phyloP scores from a whole-genome alignment of 2,113 vertebrate genomes.

The Lota lota region DNA sequence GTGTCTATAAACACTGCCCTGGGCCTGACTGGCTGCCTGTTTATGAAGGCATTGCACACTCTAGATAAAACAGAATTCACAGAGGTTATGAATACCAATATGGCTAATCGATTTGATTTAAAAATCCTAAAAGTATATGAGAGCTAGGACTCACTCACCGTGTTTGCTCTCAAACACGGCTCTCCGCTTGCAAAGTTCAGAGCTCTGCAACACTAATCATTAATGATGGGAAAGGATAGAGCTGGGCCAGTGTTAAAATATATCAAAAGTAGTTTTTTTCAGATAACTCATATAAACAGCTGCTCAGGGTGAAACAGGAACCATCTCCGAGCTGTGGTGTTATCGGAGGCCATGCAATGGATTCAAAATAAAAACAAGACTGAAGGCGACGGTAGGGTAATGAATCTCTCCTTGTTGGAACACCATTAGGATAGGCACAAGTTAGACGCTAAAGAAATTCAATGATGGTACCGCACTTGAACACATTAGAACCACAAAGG shows the following conservation, averaged over 20 bases:
- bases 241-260: too few relatives aligned
- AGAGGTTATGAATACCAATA: constrained; percentile 77
- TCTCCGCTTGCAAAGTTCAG: not conserved
- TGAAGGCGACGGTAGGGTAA: too few relatives aligned
- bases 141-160: constrained; percentile 54
- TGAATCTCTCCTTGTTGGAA: too few relatives aligned
- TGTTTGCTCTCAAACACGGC: constrained; percentile 56
- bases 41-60: constrained; percentile 62
- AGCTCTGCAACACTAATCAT: not conserved
- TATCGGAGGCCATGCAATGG: too few relatives aligned
- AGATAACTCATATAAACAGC: too few relatives aligned
- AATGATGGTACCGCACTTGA: constrained; percentile 67
- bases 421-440: too few relatives aligned
- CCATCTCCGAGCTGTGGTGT: too few relatives aligned
- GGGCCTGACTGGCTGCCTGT: constrained; percentile 62
- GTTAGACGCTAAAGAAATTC: constrained; percentile 63
- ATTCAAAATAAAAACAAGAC: too few relatives aligned
- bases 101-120: constrained; percentile 75
- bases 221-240: too few relatives aligned
- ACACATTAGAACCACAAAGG: constrained; percentile 69
- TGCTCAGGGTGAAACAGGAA: too few relatives aligned
- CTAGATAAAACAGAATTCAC: constrained; percentile 77
- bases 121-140: constrained; percentile 52
- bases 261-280: too few relatives aligned
- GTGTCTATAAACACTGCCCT: constrained; percentile 41